phyloP scores from a whole-genome alignment of 1,140 invertebrate genomes.

The Rhysida immarginata region DNA sequence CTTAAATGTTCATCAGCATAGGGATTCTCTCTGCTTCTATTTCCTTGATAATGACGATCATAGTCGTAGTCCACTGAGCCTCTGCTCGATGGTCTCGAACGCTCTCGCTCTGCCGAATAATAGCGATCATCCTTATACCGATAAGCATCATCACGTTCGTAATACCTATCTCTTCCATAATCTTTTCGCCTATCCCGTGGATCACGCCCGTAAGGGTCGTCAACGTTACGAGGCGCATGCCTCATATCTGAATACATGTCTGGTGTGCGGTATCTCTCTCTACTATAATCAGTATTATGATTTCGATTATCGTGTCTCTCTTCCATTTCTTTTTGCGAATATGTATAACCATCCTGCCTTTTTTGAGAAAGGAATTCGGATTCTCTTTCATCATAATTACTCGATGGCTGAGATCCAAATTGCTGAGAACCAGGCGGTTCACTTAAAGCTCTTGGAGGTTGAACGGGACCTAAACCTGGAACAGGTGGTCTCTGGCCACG shows the following conservation, averaged over 20 bases:
- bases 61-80: conserved; percentile 16
- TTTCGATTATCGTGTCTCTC: too few species aligned
- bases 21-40: background rate
- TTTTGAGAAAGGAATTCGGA: conserved; percentile 19
- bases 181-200: too few species aligned
- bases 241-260: conserved; percentile 14
- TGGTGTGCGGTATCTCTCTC: conserved; percentile 18
- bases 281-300: conserved; percentile 11
- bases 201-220: too few species aligned
- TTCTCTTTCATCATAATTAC: conserved; percentile 11
- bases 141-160: background rate
- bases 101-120: conserved; percentile 18
- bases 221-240: too few species aligned
- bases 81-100: conserved; percentile 25
- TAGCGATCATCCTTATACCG: conserved; percentile 7
- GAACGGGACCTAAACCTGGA: background rate
- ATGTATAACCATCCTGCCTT: too few species aligned
- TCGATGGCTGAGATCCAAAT: too few species aligned
- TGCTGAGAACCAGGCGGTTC: background rate
- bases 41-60: background rate
- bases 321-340: too few species aligned
- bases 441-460: background rate
- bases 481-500: conserved; percentile 1
- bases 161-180: too few species aligned
- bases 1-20: conserved; percentile 1